Evolutionary conservation across 2,888 invertebrate genomes (phyloP), one percentile per base, ranked within the genome.

Genomic region (Mimachlamys varia): DNA sequence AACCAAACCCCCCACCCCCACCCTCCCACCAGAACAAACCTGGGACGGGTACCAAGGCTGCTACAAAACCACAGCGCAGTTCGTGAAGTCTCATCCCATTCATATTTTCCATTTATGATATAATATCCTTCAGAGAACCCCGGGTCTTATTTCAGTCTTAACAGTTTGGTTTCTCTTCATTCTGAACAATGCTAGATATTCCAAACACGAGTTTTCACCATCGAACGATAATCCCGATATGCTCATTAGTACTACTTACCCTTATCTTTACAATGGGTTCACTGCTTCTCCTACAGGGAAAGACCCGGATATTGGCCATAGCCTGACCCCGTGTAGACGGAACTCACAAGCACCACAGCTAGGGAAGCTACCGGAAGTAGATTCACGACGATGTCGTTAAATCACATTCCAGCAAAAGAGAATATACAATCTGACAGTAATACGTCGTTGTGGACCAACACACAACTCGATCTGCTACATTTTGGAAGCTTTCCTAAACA

Each of bases 251-350:
- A 33, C 12, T 13, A 76, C 76, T 76, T 76, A 76, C 76, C 76
- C 22, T 76, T 12, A 76, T 76, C 76, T 76, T 76, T 76, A 76
- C 33, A 12, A 76, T 10, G 27, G 76, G 76, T 33, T 76, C 76
- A 76, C 76, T 76, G 22, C 33, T 27, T 76, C 76, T 76, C 76
- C 76, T 76, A 3, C 76, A 76, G 33, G 76, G 76, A 33, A 76
- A 76, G 27, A 76, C 76, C 27, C 76, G 76, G 76, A 76, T 76
- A 76, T 76, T 76, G 76, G 76, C 76, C 76, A 76, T 76, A 27
- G 13, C 76, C 76, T 76, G 76, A 76, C 27, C 76, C 76, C 2
- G 22, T n/a, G n/a, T 58, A 58, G 27, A 33, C 76, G 76, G 22
- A 76, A 27, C 33, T 76, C 15, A 27, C 76, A 27, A 33, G 12